phyloP scores from a whole-genome alignment of 2,888 invertebrate species.

The Phaedon cochleariae region DNA sequence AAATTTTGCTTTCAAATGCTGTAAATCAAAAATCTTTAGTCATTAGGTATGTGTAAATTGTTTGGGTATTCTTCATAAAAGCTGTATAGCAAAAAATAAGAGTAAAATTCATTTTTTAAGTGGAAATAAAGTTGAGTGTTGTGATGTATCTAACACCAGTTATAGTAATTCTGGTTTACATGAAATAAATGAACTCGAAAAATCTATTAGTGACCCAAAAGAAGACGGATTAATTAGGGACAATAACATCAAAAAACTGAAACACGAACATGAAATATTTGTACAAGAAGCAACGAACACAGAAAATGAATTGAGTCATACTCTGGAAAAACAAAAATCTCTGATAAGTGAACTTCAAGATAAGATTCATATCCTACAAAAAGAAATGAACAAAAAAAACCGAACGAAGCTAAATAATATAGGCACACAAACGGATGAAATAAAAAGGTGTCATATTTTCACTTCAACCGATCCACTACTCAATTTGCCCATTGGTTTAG shows the following conservation, averaged over 20 bases:
- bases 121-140: neutral
- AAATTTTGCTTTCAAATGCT: neutral
- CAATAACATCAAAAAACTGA: neutral
- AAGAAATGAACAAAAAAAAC: neutral
- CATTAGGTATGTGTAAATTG: neutral
- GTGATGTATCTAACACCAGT: neutral
- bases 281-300: too few species aligned
- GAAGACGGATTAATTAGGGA: neutral
- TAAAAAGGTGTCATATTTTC: neutral
- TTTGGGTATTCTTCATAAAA: neutral
- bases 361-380: neutral
- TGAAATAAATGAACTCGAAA: neutral
- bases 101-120: neutral
- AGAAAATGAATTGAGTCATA: too few species aligned
- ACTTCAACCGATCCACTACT: neutral
- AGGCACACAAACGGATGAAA: neutral
- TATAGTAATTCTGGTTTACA: neutral
- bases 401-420: neutral
- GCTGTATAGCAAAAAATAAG: neutral
- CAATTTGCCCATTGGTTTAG: neutral
- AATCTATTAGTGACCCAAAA: neutral
- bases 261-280: too few species aligned
- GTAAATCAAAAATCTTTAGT: neutral
- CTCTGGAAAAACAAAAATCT: too few species aligned
- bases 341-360: neutral